Evolutionary conservation across 2,888 invertebrate genomes (phyloP).

Genomic region (Dorcus hopei): DNA sequence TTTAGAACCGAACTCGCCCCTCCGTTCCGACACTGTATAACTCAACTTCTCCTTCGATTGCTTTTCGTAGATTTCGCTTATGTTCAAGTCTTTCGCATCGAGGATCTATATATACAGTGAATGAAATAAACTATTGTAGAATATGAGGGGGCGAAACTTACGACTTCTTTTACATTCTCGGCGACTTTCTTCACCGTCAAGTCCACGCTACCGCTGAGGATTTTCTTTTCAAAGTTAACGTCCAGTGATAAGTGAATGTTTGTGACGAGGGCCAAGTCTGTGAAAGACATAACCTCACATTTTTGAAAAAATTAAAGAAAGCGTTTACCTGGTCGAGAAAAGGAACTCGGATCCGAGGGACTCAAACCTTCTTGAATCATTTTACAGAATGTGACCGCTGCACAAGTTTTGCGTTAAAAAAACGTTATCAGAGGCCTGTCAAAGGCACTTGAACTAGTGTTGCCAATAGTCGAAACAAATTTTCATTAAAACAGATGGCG

Average conservation of each 20-base stretch:
- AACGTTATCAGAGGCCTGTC: too few relatives aligned
- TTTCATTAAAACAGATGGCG: too few relatives aligned
- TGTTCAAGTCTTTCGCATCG: conserved; percentile 69
- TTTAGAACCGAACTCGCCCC: conserved; percentile 73
- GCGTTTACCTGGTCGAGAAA: conserved; percentile 69
- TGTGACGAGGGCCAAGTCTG: conserved; percentile 64
- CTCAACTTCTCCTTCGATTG: conserved; percentile 35
- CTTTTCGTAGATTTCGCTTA: conserved; percentile 58
- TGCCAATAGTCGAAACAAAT: too few relatives aligned
- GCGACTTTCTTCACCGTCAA: conserved; percentile 59
- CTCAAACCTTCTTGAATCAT: conserved; percentile 53
- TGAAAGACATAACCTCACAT: conserved; percentile 26
- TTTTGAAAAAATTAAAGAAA: background rate
- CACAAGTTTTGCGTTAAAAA: too few relatives aligned
- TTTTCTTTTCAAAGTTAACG: conserved; percentile 68
- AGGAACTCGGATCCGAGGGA: conserved; percentile 78
- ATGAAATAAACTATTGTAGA: conserved; percentile 34
- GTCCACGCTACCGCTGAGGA: conserved; percentile 65
- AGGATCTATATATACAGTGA: conserved; percentile 58
- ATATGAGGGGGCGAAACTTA: conserved; percentile 45
- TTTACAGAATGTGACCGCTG: background rate
- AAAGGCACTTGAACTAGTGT: too few relatives aligned
- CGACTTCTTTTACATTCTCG: conserved; percentile 56
- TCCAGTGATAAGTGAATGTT: conserved; percentile 63
- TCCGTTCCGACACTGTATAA: conserved; percentile 59